Percentiles rank a stretch among this genome's conserved stretches.
Evolutionary conservation across 2,797 vertebrate species (phyloP).

Genomic region (Catharus ustulatus): DNA sequence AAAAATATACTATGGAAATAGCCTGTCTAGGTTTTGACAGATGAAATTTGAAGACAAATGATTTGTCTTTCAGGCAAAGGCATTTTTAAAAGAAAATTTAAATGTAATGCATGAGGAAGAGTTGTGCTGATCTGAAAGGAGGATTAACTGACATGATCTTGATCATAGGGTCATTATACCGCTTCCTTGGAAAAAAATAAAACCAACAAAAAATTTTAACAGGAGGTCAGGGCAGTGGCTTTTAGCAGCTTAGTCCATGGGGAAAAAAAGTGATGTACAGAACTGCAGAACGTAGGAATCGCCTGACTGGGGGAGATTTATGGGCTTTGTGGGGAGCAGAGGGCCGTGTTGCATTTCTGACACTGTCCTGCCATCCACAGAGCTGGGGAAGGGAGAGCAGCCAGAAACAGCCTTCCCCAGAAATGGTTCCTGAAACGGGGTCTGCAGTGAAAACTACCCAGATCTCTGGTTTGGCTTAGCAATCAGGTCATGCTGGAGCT

Average conservation of each 20-base stretch:
- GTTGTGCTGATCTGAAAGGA: conserved; percentile 19
- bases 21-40: conserved; percentile 44
- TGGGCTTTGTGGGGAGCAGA: conserved; percentile 27
- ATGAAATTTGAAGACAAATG: conserved; percentile 68
- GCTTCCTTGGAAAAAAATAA: conserved; percentile 27
- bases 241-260: background rate
- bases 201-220: background rate
- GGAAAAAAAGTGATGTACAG: background rate
- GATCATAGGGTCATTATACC: background rate
- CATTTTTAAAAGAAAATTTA: conserved; percentile 51
- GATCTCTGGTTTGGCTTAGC: conserved; percentile 30
- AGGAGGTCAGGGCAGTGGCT: background rate
- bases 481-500: background rate
- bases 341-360: background rate
- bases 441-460: background rate
- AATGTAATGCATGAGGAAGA: conserved; percentile 53
- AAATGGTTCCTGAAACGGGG: background rate
- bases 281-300: background rate
- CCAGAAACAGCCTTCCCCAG: background rate
- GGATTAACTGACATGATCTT: conserved; percentile 38
- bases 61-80: conserved; percentile 55
- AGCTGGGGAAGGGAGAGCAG: background rate
- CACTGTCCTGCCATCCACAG: background rate
- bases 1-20: conserved; percentile 62
- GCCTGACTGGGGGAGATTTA: conserved; percentile 49